Percentiles rank a stretch among this genome's conserved stretches.
These are phyloP conservation scores for Tenebrosternarchus preto DNA, from an alignment of 2,113 vertebrate species.

Conservation along the genomic window DNA sequence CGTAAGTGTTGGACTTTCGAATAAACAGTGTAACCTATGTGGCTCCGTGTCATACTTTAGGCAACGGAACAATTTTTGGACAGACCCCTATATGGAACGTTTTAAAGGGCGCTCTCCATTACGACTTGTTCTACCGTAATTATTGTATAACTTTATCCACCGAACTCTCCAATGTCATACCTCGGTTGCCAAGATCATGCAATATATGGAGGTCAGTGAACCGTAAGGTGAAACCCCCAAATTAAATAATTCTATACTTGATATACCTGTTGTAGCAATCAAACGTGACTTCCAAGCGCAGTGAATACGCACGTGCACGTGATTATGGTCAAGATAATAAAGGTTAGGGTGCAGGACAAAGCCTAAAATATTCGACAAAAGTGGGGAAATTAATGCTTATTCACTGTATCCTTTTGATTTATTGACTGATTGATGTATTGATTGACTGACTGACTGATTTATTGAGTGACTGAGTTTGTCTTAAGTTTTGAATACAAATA, in stretches of 20 bases:
- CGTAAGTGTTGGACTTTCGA: background rate
- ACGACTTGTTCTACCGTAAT: conserved; percentile 76
- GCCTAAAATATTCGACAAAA: background rate
- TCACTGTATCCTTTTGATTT: background rate
- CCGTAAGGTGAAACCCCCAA: background rate
- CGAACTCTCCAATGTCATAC: conserved; percentile 55
- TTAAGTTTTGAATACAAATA: background rate
- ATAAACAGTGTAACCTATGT: background rate
- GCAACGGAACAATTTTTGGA: conserved; percentile 55
- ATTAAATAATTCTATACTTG: background rate
- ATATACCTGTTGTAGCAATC: background rate
- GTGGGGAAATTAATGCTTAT: too few species aligned
- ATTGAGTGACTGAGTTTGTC: background rate
- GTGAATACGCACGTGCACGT: background rate
- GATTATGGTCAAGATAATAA: background rate
- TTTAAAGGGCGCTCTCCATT: conserved; percentile 59
- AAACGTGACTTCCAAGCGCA: background rate
- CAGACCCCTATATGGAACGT: conserved; percentile 68
- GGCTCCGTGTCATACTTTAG: conserved; percentile 49
- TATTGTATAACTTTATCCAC: conserved; percentile 50
- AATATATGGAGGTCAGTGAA: conserved; percentile 27
- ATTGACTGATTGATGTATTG: background rate
- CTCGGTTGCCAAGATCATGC: conserved; percentile 52
- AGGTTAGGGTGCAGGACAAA: background rate
- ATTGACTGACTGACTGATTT: too few species aligned